phyloP scores from a whole-genome alignment of 1,140 invertebrate species.

The Macrotrachela quadricornifera region DNA sequence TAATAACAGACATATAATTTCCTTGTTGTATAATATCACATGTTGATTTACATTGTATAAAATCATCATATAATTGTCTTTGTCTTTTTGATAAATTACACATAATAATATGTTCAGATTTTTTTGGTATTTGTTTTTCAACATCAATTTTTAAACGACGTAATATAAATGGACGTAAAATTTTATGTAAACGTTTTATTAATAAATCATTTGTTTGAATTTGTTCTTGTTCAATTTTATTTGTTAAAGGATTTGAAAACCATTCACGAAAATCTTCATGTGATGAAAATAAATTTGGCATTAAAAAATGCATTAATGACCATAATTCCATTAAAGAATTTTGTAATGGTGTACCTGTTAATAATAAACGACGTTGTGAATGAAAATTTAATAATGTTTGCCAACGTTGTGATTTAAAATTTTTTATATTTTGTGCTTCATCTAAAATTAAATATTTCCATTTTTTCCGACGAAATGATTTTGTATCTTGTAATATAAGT shows the following conservation, averaged over 20 bases:
- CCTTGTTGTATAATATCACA: conserved; percentile 79
- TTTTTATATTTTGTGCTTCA: conserved; percentile 99
- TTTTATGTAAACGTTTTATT: conserved; percentile 85
- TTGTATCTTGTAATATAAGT: conserved; percentile 91
- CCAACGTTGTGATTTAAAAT: conserved; percentile 97
- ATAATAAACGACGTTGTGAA: conserved; percentile 67
- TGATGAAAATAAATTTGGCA: conserved; percentile 96
- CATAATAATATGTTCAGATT: conserved; percentile 89
- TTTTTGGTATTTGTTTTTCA: conserved; percentile 96
- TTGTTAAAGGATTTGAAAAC: conserved; percentile 88
- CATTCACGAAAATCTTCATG: conserved; percentile 88
- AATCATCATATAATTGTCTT: conserved; percentile 92
- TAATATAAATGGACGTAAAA: conserved; percentile 81
- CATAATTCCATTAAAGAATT: conserved; percentile 98
- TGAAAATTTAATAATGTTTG: conserved; percentile 88
- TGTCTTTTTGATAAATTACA: conserved; percentile 88
- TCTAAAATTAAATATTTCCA: conserved; percentile 98
- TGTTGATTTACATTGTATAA: conserved; percentile 88
- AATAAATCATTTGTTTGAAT: conserved; percentile 79
- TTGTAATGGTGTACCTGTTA: conserved; percentile 94
- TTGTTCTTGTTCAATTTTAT: conserved; percentile 74
- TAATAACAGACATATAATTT: conserved; percentile 89
- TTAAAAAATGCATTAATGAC: conserved; percentile 99
- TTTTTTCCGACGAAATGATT: conserved; percentile 83
- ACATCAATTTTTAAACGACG: conserved; percentile 86